Base-by-base conservation (phyloP, 2,888 invertebrate genomes). In the Tortricodes alternella region DNA sequence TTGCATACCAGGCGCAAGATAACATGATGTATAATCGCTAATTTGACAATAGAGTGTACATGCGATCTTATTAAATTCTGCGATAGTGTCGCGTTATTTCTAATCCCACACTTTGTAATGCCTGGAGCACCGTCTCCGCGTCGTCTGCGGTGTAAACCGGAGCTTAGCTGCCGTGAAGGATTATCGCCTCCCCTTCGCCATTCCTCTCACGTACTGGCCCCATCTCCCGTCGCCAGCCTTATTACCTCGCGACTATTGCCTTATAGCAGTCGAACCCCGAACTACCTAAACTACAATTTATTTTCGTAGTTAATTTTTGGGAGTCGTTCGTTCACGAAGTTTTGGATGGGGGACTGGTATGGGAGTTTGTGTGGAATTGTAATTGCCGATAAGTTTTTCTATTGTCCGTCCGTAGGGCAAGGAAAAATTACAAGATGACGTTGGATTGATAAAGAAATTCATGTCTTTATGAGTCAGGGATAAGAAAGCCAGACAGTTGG, bases 231-330 rank as follows among this genome's bases (percentile, higher is more conserved):
- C 76, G 75, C 74, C 74, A 80, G 74, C 74, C 80, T 83, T 86
- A 86, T 87, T 86, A 86, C 84, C 77, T 80, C 75, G 70, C 80
- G 77, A 83, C 84, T 80, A 81, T 83, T 81, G 76, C 80, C 66
- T 71, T 53, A 64, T 64, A 65, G 11, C 53, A 44, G 68, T 68
- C 69, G 68, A 27, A 48, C 46, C 39, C 41, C 16, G 23, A 35
- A 48, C 55, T 46, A 55, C 27, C 48, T 39, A 53, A 55, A 61
- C 53, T 35, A 57, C 58, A 58, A 65, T 60, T 61, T 61, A 58
- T 60, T 58, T 59, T 39, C 46, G 21, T 23, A 56, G 46, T 56
- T 53, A 53, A 58, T 62, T 29, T 58, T 62, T 62, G 34, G 52
- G 29, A 50, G 38, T 38, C 46, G 35, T 52, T 35, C 48, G 34